Percentiles rank a stretch among this genome's conserved stretches.
These are phyloP conservation scores for Gymnorhina tibicen DNA, from an alignment of 2,113 vertebrate genomes.

Conservation along the genomic window DNA sequence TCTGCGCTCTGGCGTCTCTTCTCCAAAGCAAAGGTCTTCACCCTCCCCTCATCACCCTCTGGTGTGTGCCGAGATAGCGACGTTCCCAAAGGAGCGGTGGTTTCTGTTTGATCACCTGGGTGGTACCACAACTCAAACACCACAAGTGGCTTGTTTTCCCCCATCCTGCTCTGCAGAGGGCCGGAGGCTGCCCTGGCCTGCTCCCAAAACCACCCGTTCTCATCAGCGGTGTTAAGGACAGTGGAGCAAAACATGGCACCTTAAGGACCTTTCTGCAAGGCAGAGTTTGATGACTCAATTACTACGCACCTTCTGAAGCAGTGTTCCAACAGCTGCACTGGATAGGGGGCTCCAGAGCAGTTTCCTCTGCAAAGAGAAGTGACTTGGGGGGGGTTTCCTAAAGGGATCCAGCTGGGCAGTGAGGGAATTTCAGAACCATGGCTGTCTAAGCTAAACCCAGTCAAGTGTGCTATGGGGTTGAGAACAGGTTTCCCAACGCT, in stretches of 20 bases:
- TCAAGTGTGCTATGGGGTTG: not conserved
- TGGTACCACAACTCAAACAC: not conserved
- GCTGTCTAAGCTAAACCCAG: not conserved
- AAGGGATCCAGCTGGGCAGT: not conserved
- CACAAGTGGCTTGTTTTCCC: not conserved
- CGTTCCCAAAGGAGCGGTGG: not conserved
- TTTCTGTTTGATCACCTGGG: not conserved
- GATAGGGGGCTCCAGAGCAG: not conserved
- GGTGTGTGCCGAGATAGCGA: accelerated
- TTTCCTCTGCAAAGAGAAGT: not conserved
- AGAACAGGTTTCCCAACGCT: not conserved
- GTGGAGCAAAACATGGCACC: accelerated
- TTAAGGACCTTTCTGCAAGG: not conserved
- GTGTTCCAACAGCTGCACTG: not conserved
- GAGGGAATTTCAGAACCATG: not conserved
- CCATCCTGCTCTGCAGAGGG: not conserved
- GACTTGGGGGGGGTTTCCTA: not conserved
- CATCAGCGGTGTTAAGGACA: accelerated
- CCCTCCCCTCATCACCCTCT: not conserved
- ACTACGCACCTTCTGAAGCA: accelerated
- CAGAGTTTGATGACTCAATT: not conserved
- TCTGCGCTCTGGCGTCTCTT: not conserved
- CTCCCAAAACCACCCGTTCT: not conserved
- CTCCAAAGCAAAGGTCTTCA: not conserved
- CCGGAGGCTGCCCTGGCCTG: not conserved